Conservation (phyloP, 2,113 vertebrate species). For the Hiodon alosoides region DNA sequence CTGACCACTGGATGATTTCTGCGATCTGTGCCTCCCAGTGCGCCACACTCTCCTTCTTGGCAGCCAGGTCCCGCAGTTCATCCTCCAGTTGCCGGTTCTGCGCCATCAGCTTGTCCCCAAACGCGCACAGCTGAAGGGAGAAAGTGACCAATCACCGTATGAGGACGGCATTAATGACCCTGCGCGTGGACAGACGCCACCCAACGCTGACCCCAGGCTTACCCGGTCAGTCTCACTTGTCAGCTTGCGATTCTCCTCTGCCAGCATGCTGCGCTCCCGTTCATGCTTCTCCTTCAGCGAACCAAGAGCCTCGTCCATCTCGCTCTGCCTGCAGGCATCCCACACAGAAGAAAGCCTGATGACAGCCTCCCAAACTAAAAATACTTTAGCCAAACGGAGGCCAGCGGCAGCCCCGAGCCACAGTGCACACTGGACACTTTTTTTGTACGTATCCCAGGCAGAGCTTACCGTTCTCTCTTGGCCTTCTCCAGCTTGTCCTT, state of each 20-base stretch:
- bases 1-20: slow-evolving; percentile 95
- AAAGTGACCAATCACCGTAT: not conserved
- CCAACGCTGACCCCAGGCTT: slow-evolving; percentile 23
- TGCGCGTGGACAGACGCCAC: not conserved
- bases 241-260: slow-evolving; percentile 84
- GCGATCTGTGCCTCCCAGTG: slow-evolving; percentile 98
- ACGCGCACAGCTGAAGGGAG: slow-evolving; percentile 74
- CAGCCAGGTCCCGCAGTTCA: slow-evolving; percentile 82
- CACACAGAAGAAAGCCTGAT: too few species aligned
- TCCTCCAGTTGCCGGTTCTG: slow-evolving; percentile 91
- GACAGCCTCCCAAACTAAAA: too few species aligned
- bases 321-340: slow-evolving; percentile 65
- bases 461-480: slow-evolving; percentile 76
- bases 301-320: slow-evolving; percentile 79
- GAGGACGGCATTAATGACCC: not conserved
- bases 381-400: too few species aligned
- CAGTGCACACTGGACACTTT: too few species aligned
- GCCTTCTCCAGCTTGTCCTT: slow-evolving; percentile 86
- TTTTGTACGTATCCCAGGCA: not conserved
- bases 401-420: too few species aligned
- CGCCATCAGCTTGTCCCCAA: slow-evolving; percentile 83
- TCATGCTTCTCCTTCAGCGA: slow-evolving; percentile 79
- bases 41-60: slow-evolving; percentile 90
- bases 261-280: slow-evolving; percentile 74
- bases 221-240: slow-evolving; percentile 82